Evolutionary conservation across 2,797 vertebrate species (phyloP), one percentile per base, ranked within the genome.

Genomic region (Eulemur coronatus): DNA sequence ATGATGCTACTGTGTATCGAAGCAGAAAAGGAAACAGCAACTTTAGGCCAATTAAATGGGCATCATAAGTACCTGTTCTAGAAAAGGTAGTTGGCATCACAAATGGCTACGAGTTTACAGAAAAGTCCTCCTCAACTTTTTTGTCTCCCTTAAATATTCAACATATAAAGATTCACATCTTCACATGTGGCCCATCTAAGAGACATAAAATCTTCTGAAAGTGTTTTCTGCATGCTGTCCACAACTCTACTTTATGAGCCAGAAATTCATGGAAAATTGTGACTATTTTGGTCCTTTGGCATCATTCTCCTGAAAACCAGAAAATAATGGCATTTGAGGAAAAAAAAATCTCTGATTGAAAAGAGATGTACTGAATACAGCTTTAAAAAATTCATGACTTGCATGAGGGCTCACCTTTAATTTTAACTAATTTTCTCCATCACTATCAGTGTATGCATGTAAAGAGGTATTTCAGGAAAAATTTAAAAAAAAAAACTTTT

Each of bases 201-300:
- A 72, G 59, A 72, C 30, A 76, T 33, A 87, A 87, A 95, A 63
- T 87, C n/a, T 89, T 52, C 61, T 76, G 65, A 76, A 89, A 80
- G 13, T 80, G 2, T 61, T 87, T 89, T 89, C 63, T 72, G 30
- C 18, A 73, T 80, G 7, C 11, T 90, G 1, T 76, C 70, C 93
- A 75, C 92, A 94, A 61, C 24, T 95, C 69, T 70, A 35, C 41
- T 72, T 65, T 43, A 72, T 90, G 46, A 78, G n/a, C 33, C 52
- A 96, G 33, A 91, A 79, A 94, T 91, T 95, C 65, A 92, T 84
- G 63, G 48, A 89, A 84, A 81, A 43, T 65, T 0, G 52, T 96
- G 22, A 80, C 92, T 95, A 72, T 94, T 89, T 96, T 79, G 6
- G 20, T 69, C 3, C 20, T 79, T 96, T 86, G 61, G 43, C 48